Evolutionary conservation across 2,113 vertebrate species (phyloP).

Genomic region (Sus scrofa): DNA sequence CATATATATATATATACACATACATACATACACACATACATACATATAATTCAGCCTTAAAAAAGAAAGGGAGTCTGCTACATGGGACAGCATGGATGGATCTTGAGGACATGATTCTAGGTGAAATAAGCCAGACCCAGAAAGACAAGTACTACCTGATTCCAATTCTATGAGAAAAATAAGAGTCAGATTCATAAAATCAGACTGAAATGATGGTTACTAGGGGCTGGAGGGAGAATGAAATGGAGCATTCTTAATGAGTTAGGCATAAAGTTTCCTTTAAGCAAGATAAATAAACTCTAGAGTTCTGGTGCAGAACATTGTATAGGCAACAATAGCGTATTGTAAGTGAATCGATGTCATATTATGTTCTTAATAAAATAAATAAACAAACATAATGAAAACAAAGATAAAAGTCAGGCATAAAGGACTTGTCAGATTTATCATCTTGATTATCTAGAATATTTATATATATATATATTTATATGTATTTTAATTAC

Average conservation of each 20-base stretch:
- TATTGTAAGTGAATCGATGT: neutral
- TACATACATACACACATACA: too few species aligned
- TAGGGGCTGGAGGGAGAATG: neutral
- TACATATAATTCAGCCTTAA: neutral
- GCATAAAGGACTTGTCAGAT: neutral
- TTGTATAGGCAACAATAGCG: neutral
- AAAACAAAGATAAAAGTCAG: neutral
- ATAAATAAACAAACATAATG: neutral
- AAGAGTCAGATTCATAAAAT: neutral
- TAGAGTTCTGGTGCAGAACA: neutral
- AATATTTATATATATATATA: neutral
- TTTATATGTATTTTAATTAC: neutral
- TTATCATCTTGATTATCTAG: neutral
- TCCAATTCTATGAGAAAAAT: neutral
- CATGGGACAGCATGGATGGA: neutral
- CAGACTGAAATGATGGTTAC: neutral
- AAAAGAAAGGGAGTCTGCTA: neutral
- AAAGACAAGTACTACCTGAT: neutral
- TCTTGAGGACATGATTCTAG: neutral
- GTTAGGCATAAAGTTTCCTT: neutral
- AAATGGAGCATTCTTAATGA: neutral
- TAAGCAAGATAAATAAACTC: neutral
- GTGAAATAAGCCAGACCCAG: neutral
- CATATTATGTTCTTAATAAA: neutral
- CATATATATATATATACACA: neutral